Evolutionary conservation across 2,797 vertebrate species (phyloP).

Genomic region (Acanthurus lineatus): DNA sequence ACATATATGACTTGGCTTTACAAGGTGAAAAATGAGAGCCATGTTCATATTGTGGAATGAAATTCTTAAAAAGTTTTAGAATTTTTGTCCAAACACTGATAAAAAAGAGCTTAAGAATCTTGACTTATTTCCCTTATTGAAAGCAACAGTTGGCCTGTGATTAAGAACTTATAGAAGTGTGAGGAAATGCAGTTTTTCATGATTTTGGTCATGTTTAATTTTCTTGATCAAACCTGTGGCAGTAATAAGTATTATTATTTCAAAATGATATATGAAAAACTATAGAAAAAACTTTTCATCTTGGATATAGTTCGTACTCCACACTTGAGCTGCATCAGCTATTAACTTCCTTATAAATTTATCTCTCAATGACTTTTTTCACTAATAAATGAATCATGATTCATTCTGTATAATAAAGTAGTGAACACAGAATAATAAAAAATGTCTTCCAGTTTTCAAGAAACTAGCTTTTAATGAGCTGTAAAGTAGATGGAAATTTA

Average conservation of each 20-base stretch:
- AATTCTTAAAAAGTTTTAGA: no score
- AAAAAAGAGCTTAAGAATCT: background rate
- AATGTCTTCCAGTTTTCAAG: background rate
- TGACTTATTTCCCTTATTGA: background rate
- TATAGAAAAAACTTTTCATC: background rate
- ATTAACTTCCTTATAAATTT: background rate
- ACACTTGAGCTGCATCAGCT: background rate
- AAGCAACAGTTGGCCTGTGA: background rate
- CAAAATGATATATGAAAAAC: no score
- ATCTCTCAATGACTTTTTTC: background rate
- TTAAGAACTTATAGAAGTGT: no score
- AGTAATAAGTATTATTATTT: background rate
- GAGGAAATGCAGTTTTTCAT: no score
- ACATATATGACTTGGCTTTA: conserved; percentile 29
- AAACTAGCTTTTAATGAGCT: background rate
- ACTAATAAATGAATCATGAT: background rate
- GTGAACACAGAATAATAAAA: background rate
- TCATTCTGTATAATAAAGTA: background rate
- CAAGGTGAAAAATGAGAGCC: conserved; percentile 31
- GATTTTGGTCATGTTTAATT: background rate
- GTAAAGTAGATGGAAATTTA: no score
- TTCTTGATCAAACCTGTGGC: background rate
- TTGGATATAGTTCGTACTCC: background rate
- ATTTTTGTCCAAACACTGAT: background rate
- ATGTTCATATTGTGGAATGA: background rate